Percentiles rank a stretch among this genome's conserved stretches.
phyloP scores from a whole-genome alignment of 2,113 vertebrate species.

The Charina bottae region DNA sequence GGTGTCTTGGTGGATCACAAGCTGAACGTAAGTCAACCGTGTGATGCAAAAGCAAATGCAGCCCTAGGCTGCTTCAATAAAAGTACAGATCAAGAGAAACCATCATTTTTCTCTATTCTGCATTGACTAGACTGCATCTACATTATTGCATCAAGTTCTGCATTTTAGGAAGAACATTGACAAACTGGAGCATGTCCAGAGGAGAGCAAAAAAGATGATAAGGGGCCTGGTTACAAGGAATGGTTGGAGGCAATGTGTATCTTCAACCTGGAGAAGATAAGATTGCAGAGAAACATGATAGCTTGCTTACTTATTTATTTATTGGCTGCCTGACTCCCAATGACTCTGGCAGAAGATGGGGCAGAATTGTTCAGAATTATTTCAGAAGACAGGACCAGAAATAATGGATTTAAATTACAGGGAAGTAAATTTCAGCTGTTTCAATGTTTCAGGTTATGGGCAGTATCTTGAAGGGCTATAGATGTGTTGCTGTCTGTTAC shows the following conservation, averaged over 20 bases:
- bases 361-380: too few species aligned
- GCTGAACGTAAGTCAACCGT: not conserved
- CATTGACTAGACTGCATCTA: not conserved
- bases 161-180: not conserved
- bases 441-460: not conserved
- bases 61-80: too few species aligned
- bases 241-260: not conserved
- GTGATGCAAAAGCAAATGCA: not conserved
- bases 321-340: not conserved
- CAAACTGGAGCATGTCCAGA: not conserved
- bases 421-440: not conserved
- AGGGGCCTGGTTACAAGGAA: not conserved
- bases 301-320: not conserved
- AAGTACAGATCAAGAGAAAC: not conserved
- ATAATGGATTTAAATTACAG: not conserved
- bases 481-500: not conserved
- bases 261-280: not conserved
- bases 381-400: too few species aligned
- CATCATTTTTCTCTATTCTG: not conserved
- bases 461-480: not conserved
- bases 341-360: not conserved
- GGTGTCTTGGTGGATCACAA: not conserved
- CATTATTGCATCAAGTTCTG: not conserved
- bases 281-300: not conserved
- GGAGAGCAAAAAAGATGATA: not conserved